Percentiles rank a stretch among this genome's conserved stretches.
phyloP scores from a whole-genome alignment of 2,113 vertebrate genomes.

The Peromyscus californicus region DNA sequence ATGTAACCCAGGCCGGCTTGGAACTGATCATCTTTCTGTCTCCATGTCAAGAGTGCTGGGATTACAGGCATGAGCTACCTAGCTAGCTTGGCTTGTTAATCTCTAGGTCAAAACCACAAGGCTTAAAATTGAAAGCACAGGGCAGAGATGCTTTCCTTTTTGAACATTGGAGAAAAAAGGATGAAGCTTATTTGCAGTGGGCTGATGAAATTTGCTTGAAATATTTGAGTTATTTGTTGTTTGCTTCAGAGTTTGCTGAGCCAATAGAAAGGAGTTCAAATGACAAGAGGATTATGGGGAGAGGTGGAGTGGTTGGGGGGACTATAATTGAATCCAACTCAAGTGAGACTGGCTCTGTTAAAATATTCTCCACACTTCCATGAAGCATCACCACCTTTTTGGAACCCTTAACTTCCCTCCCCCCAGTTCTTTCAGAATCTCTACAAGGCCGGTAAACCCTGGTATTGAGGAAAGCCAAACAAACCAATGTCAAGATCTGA shows the following conservation, averaged over 20 bases:
- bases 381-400: slow-evolving; percentile 60
- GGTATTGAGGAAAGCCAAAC: slow-evolving; percentile 67
- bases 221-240: slow-evolving; percentile 32
- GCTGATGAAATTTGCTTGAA: neutral
- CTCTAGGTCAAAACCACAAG: slow-evolving; percentile 39
- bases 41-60: neutral
- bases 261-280: slow-evolving; percentile 61
- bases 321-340: slow-evolving; percentile 22
- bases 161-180: neutral
- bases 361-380: slow-evolving; percentile 61
- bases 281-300: neutral
- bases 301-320: neutral
- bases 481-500: slow-evolving; percentile 76
- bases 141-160: neutral
- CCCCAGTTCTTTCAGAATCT: slow-evolving; percentile 21
- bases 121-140: neutral
- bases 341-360: slow-evolving; percentile 44
- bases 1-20: neutral
- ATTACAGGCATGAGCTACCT: neutral
- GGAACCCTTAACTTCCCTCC: slow-evolving; percentile 29
- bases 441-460: slow-evolving; percentile 64
- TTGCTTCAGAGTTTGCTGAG: neutral
- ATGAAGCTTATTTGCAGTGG: neutral
- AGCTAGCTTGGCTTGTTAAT: neutral
- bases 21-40: neutral